Evolutionary conservation across 53 echinoderm and acorn worm species (phyloP).

Genomic region (Paracentrotus lividus): DNA sequence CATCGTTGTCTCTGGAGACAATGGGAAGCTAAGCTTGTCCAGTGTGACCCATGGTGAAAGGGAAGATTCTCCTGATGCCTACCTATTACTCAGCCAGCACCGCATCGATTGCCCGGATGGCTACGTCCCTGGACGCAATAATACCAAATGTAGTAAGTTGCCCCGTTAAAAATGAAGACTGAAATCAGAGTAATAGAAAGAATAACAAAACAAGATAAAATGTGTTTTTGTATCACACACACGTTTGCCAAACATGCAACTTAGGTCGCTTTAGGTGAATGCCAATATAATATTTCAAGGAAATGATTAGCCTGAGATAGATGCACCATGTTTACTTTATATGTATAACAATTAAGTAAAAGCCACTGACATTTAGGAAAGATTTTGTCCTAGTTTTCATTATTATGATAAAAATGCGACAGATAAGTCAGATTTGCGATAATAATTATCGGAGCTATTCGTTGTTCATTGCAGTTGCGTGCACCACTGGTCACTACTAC

Average conservation of each 20-base stretch:
- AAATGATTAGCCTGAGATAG: too few species aligned
- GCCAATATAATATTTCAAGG: too few species aligned
- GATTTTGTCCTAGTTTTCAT: too few species aligned
- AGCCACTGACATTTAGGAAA: too few species aligned
- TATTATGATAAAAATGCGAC: too few species aligned
- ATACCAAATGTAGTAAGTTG: constrained; percentile 53
- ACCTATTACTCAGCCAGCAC: neutral
- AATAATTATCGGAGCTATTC: neutral
- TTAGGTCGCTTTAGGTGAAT: too few species aligned
- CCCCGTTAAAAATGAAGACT: neutral
- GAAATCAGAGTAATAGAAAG: neutral
- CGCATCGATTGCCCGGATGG: constrained; percentile 37
- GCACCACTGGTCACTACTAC: constrained; percentile 72
- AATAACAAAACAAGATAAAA: too few species aligned
- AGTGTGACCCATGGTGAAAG: neutral
- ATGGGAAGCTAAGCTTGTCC: neutral
- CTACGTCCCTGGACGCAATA: constrained; percentile 23
- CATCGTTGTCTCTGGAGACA: neutral
- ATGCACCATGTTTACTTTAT: too few species aligned
- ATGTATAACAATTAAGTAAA: too few species aligned
- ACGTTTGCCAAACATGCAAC: too few species aligned
- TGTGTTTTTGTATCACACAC: too few species aligned
- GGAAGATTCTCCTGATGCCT: neutral
- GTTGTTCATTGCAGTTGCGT: constrained; percentile 43
- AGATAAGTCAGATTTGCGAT: too few species aligned